Conservation (phyloP, 2,797 vertebrate species). For the Taeniopygia guttata region DNA sequence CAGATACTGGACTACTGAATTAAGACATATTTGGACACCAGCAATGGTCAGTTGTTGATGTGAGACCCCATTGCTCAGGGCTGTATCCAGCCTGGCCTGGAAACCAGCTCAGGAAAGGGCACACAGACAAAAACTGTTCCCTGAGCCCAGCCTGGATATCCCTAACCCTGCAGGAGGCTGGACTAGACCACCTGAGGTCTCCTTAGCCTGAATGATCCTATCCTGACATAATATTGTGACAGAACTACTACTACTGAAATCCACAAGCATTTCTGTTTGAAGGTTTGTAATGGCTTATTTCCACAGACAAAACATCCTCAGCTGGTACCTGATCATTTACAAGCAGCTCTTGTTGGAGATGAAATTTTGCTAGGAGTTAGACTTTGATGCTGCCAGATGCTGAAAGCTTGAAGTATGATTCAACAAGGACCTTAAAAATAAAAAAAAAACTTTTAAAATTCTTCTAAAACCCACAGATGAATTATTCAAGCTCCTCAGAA, state of each 20-base stretch:
- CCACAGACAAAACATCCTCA: not conserved
- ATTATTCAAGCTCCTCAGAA: not conserved
- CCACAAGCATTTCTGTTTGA: not conserved
- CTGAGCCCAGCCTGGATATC: not conserved
- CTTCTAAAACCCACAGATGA: not conserved
- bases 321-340: not conserved
- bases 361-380: not conserved
- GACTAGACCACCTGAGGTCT: not conserved
- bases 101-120: not conserved
- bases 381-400: not conserved
- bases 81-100: not conserved
- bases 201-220: not conserved
- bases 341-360: not conserved
- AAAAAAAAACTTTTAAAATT: not conserved
- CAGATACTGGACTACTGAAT: slow-evolving; percentile 56
- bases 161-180: not conserved
- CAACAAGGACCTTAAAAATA: not conserved
- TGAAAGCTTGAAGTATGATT: not conserved
- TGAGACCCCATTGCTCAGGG: not conserved
- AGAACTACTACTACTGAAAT: not conserved
- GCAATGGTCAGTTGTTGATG: not conserved
- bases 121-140: not conserved
- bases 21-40: slow-evolving; percentile 67
- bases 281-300: not conserved
- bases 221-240: not conserved